Evolutionary conservation across 2,113 vertebrate genomes (phyloP).

Genomic region (Pheucticus melanocephalus): DNA sequence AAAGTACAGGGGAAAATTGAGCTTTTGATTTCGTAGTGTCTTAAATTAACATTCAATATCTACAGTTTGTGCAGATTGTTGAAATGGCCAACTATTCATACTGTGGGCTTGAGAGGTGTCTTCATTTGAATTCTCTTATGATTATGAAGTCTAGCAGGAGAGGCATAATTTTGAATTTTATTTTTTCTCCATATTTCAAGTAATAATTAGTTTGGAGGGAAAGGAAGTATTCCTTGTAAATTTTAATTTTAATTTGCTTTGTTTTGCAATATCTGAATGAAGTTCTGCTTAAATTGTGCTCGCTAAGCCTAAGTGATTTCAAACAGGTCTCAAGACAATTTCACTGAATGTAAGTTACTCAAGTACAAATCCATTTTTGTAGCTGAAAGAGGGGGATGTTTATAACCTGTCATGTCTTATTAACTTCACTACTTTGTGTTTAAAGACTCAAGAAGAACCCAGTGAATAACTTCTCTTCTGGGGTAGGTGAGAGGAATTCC

Average conservation of each 20-base stretch:
- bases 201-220: constrained; percentile 60
- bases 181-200: constrained; percentile 38
- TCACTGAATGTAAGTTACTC: constrained; percentile 25
- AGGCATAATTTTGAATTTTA: neutral
- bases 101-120: constrained; percentile 19
- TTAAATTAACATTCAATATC: constrained; percentile 28
- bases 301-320: constrained; percentile 33
- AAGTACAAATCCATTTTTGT: neutral
- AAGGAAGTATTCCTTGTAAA: constrained; percentile 58
- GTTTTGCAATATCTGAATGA: constrained; percentile 53
- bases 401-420: neutral
- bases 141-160: constrained; percentile 37
- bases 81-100: constrained; percentile 1
- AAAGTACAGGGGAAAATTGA: neutral
- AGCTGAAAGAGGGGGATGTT: neutral
- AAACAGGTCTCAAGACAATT: constrained; percentile 30
- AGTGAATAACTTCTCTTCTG: neutral
- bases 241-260: constrained; percentile 36
- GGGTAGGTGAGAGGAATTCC: neutral
- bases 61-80: constrained; percentile 29
- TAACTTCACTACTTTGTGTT: neutral
- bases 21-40: constrained; percentile 37
- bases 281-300: constrained; percentile 41
- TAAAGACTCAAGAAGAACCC: neutral
- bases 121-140: neutral